A percentile compares a stretch with the other conserved stretches of the same genome.
Evolutionary conservation across 2,113 vertebrate species (phyloP).

Genomic region (Pygoscelis adeliae): DNA sequence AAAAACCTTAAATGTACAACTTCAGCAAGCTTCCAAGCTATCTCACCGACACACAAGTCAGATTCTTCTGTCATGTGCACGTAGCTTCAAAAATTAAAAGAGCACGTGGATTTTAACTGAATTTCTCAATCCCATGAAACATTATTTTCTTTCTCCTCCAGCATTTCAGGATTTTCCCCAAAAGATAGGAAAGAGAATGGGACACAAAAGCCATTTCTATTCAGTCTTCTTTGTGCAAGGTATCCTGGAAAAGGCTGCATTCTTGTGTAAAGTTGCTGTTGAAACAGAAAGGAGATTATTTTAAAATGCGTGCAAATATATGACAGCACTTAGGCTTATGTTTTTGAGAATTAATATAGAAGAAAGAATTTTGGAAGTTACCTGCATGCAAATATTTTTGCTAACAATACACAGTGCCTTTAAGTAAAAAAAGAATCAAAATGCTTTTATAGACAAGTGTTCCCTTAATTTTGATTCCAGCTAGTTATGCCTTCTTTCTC

Average conservation of each 20-base stretch:
- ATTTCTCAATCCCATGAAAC: neutral
- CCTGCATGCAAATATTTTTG: neutral
- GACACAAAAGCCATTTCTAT: slow-evolving; percentile 31
- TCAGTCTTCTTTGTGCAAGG: slow-evolving; percentile 33
- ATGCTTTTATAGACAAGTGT: neutral
- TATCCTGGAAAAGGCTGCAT: slow-evolving; percentile 5
- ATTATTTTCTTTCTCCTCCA: slow-evolving; percentile 16
- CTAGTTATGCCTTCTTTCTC: neutral
- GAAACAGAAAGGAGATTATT: slow-evolving; percentile 46
- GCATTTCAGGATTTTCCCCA: slow-evolving; percentile 22
- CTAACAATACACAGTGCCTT: neutral
- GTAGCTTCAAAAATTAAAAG: slow-evolving; percentile 8
- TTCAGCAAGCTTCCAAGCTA: neutral
- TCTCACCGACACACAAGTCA: neutral
- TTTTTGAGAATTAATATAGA: neutral
- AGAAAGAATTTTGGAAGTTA: neutral
- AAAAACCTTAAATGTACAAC: neutral
- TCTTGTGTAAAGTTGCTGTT: slow-evolving; percentile 38
- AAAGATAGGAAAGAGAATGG: slow-evolving; percentile 19
- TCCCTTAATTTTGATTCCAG: neutral
- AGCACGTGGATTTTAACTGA: neutral
- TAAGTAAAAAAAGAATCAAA: neutral
- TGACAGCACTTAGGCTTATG: neutral
- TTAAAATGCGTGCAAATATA: neutral
- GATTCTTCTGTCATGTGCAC: neutral